Conservation (phyloP, 2,113 vertebrate genomes). For the Mormyrus lacerda region DNA sequence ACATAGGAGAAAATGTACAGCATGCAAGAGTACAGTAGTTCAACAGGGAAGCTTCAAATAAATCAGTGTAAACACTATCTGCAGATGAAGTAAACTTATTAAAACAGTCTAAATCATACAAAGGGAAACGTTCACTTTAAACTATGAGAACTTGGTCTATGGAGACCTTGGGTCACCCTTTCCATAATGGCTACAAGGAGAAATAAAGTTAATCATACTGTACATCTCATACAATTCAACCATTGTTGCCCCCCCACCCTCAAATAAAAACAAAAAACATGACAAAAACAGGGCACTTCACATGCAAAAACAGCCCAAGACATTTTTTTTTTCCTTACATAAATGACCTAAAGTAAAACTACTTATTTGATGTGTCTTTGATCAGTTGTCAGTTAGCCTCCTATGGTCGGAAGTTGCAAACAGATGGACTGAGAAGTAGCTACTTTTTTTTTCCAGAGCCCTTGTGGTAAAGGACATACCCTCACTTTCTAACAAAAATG, state of each 20-base stretch:
- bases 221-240: background rate
- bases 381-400: constrained; percentile 40
- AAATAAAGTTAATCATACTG: background rate
- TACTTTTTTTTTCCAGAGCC: background rate
- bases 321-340: background rate
- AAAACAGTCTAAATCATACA: constrained; percentile 34
- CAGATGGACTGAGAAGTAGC: background rate
- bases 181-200: constrained; percentile 1
- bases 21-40: constrained; percentile 50
- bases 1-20: constrained; percentile 45
- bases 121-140: background rate
- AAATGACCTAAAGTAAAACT: constrained; percentile 2
- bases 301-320: background rate
- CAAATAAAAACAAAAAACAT: background rate
- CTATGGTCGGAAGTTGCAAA: constrained; percentile 31
- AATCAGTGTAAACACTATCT: constrained; percentile 57
- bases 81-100: constrained; percentile 57
- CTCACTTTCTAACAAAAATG: background rate
- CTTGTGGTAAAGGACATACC: background rate
- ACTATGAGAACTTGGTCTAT: background rate
- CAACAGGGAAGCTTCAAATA: background rate
- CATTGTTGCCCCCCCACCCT: background rate
- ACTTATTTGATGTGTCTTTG: background rate
- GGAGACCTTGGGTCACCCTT: background rate
- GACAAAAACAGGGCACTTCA: background rate